Evolutionary conservation across 2,888 invertebrate species (phyloP).

Genomic region (Pterobdella sp.): DNA sequence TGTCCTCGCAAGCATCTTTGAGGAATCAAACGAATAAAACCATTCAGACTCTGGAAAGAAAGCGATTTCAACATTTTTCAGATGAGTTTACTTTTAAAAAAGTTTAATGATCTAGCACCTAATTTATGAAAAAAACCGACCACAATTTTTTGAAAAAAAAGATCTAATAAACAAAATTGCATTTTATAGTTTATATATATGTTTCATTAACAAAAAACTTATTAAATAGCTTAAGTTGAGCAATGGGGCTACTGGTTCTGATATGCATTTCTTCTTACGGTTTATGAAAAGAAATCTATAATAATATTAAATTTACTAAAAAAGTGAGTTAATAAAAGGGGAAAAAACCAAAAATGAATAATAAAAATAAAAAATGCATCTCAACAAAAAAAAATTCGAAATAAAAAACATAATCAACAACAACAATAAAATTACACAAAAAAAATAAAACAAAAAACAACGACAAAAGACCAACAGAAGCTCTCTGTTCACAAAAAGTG

Average conservation of each 20-base stretch:
- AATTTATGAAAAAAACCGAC: too few relatives aligned
- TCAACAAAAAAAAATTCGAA: background rate
- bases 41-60: background rate
- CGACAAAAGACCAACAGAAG: too few relatives aligned
- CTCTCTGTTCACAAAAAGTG: too few relatives aligned
- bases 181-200: too few relatives aligned
- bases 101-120: too few relatives aligned
- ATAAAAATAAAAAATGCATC: background rate
- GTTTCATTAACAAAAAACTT: too few relatives aligned
- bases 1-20: constrained; percentile 11
- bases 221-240: too few relatives aligned
- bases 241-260: too few relatives aligned
- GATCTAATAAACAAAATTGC: too few relatives aligned
- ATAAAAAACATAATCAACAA: background rate
- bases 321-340: background rate
- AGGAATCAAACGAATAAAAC: background rate
- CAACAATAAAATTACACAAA: background rate
- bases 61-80: background rate
- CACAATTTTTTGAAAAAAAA: too few relatives aligned
- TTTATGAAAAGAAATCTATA: background rate
- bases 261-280: too few relatives aligned
- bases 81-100: background rate
- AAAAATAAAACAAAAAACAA: background rate
- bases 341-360: background rate
- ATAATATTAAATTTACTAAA: background rate